Conservation (phyloP, 2,797 vertebrate genomes). For the Ceyx erithaca region DNA sequence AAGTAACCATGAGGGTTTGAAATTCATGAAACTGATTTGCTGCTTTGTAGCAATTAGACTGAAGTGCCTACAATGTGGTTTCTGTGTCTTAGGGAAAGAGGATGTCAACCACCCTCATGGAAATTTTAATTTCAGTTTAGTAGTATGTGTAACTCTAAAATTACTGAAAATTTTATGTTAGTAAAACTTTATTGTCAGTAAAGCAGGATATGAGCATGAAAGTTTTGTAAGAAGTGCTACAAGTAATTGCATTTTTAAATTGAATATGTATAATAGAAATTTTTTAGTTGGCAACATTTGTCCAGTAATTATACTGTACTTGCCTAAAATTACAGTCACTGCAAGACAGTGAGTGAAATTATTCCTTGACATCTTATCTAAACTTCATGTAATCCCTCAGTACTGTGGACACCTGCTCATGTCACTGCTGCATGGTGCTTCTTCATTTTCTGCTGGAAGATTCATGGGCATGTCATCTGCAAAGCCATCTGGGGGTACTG, state of each 20-base stretch:
- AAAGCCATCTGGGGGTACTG: background rate
- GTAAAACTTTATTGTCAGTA: background rate
- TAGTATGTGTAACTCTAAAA: background rate
- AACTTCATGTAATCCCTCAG: background rate
- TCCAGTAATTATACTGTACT: background rate
- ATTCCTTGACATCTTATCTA: constrained; percentile 15
- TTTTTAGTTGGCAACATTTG: background rate
- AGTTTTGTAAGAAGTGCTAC: background rate
- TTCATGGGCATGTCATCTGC: background rate
- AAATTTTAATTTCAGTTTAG: background rate
- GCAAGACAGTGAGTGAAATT: constrained; percentile 1
- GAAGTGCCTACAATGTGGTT: background rate
- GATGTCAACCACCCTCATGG: background rate
- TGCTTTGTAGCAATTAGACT: background rate
- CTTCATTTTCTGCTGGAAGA: background rate
- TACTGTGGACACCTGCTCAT: constrained; percentile 10
- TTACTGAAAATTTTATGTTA: background rate
- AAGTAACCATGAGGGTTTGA: background rate
- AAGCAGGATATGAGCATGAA: background rate
- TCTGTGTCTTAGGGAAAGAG: background rate
- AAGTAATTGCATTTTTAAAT: background rate
- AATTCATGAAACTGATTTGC: background rate
- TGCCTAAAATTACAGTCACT: background rate
- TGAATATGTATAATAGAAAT: background rate
- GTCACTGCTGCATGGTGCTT: background rate